A percentile compares a stretch with the other conserved stretches of the same genome.
phyloP scores from a whole-genome alignment of 2,888 invertebrate species.

The Noctua janthe region DNA sequence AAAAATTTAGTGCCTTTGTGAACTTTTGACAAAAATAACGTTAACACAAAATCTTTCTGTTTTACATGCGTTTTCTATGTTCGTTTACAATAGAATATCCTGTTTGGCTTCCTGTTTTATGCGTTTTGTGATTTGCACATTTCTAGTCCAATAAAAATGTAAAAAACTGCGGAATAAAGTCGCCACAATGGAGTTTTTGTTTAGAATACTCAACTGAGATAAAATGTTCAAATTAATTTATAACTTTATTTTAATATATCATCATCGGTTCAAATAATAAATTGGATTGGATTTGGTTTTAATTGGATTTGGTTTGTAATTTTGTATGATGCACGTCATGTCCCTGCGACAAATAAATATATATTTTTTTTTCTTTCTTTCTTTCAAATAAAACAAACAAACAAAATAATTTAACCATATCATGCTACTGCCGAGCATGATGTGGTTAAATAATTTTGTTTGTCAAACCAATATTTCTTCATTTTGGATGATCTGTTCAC shows the following conservation, averaged over 20 bases:
- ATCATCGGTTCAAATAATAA: background rate
- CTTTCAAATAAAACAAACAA: too few species aligned
- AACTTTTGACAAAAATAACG: slow-evolving; percentile 10
- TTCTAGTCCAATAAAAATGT: background rate
- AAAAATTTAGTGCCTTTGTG: slow-evolving; percentile 13
- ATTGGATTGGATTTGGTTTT: too few species aligned
- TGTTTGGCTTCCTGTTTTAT: background rate
- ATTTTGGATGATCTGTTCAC: background rate
- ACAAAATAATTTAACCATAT: too few species aligned
- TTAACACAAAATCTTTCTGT: slow-evolving; percentile 8
- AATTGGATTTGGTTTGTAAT: too few species aligned
- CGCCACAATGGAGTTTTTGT: background rate
- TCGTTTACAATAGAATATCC: background rate
- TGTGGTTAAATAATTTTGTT: background rate
- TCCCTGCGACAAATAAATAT: too few species aligned
- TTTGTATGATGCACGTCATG: too few species aligned
- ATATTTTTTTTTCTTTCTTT: too few species aligned
- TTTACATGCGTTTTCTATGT: slow-evolving; percentile 4
- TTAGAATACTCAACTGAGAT: background rate
- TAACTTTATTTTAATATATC: background rate
- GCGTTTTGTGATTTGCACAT: background rate
- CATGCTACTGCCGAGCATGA: too few species aligned
- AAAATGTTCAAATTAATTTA: background rate
- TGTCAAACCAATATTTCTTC: background rate
- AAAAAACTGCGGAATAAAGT: background rate